phyloP scores from a whole-genome alignment of 1,140 invertebrate species.

The Scaptomyza graminum region DNA sequence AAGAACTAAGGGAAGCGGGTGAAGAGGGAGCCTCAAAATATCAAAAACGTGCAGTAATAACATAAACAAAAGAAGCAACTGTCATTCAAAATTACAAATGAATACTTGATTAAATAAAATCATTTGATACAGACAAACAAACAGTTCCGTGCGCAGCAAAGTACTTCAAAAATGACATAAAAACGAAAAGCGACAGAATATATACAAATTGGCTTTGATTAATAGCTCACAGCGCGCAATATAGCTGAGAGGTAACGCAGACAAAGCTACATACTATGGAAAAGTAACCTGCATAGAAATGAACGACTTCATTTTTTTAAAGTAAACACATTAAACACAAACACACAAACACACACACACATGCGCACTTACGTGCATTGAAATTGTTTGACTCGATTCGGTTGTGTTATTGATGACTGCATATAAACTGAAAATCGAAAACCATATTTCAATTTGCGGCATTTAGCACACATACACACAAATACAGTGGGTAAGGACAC shows the following conservation, averaged over 20 bases:
- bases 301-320: slow-evolving; percentile 76
- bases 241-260: neutral
- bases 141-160: neutral
- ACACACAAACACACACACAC: slow-evolving; percentile 15
- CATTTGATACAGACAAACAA: neutral
- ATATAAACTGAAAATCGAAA: slow-evolving; percentile 82
- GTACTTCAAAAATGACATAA: neutral
- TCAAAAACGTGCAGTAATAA: no score
- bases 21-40: no score
- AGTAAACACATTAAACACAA: slow-evolving; percentile 65
- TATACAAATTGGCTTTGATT: neutral
- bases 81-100: no score
- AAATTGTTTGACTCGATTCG: slow-evolving; percentile 43
- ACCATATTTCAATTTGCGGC: slow-evolving; percentile 81
- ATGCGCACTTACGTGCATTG: slow-evolving; percentile 8
- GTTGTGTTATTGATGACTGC: slow-evolving; percentile 79
- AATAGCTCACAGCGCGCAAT: neutral
- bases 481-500: slow-evolving; percentile 50
- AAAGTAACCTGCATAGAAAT: slow-evolving; percentile 37
- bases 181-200: neutral
- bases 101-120: neutral
- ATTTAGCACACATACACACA: slow-evolving; percentile 70
- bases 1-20: no score
- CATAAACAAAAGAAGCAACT: no score
- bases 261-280: neutral